These are phyloP conservation scores for Hylaeus volcanicus DNA, from an alignment of 1,140 invertebrate species.

Conservation along the genomic window DNA sequence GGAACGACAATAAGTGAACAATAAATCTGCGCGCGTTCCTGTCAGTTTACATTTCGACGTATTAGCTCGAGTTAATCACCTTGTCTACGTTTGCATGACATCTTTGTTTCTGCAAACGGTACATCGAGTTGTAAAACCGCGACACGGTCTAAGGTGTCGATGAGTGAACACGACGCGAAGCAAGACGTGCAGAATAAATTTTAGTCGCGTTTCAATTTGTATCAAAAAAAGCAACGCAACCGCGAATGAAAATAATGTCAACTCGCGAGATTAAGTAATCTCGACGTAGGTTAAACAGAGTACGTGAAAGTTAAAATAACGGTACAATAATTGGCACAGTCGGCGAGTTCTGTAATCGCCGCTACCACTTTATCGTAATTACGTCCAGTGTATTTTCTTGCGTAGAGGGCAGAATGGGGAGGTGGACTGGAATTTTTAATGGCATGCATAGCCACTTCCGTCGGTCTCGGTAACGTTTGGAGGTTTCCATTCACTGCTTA, in stretches of 20 bases:
- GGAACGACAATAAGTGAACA: not conserved
- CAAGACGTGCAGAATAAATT: too few relatives aligned
- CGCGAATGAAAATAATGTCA: too few relatives aligned
- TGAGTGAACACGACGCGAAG: not conserved
- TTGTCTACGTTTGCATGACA: not conserved
- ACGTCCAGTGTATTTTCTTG: slow-evolving; percentile 44
- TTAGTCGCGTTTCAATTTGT: too few relatives aligned
- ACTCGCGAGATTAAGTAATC: too few relatives aligned
- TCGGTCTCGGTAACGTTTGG: slow-evolving; percentile 94
- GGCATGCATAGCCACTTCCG: slow-evolving; percentile 92
- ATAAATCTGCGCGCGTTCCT: not conserved
- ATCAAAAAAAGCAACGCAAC: too few relatives aligned
- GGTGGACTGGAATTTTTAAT: slow-evolving; percentile 93
- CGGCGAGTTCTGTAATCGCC: too few relatives aligned
- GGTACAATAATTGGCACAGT: too few relatives aligned
- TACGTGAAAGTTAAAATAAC: too few relatives aligned
- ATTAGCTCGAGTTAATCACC: not conserved
- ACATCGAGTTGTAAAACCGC: not conserved
- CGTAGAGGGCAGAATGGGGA: slow-evolving; percentile 87
- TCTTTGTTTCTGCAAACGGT: not conserved
- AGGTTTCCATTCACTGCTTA: slow-evolving; percentile 93
- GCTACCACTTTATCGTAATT: not conserved
- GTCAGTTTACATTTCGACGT: not conserved
- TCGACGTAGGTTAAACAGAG: too few relatives aligned
- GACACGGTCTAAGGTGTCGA: not conserved